Percentiles rank a stretch among this genome's conserved stretches.
Conservation (phyloP, 2,888 invertebrate genomes). For the Noctuana brunneofusca region DNA sequence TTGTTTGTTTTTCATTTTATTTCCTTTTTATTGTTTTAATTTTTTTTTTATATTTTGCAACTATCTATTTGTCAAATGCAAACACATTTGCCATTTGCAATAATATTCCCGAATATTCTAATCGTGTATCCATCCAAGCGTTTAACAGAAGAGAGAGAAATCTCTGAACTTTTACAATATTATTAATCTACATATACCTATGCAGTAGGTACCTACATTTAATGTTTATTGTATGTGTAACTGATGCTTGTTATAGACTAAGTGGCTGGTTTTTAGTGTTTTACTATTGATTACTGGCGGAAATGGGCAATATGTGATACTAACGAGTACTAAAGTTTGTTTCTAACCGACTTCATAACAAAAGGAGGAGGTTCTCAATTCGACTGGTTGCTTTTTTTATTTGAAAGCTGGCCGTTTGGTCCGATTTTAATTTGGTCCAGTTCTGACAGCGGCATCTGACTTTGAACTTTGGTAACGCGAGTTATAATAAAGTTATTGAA, state of each 20-base stretch:
- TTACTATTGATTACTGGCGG: neutral
- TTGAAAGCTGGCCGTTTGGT: too few species aligned
- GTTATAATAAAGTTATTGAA: too few species aligned
- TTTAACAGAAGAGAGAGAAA: neutral
- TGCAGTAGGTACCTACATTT: conserved; percentile 5
- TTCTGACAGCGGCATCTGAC: too few species aligned
- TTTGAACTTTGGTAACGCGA: too few species aligned
- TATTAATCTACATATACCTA: conserved; percentile 9
- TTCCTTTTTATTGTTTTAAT: conserved; percentile 40
- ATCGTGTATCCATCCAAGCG: conserved; percentile 21
- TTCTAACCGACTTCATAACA: neutral
- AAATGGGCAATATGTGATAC: conserved; percentile 18
- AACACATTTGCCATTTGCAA: neutral
- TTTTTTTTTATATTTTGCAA: too few species aligned
- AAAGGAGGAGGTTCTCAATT: too few species aligned
- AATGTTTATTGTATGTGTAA: conserved; percentile 13
- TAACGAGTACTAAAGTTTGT: neutral
- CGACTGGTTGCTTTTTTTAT: too few species aligned
- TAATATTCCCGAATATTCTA: conserved; percentile 18
- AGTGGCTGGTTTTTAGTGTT: conserved; percentile 13
- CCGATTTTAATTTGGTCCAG: too few species aligned
- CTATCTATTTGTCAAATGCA: neutral
- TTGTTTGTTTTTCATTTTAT: conserved; percentile 60
- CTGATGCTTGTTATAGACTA: conserved; percentile 20
- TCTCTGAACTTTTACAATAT: conserved; percentile 6